Percentiles rank a stretch among this genome's conserved stretches.
Evolutionary conservation across 2,113 vertebrate genomes (phyloP).

Genomic region (Neodon shergylaensis): DNA sequence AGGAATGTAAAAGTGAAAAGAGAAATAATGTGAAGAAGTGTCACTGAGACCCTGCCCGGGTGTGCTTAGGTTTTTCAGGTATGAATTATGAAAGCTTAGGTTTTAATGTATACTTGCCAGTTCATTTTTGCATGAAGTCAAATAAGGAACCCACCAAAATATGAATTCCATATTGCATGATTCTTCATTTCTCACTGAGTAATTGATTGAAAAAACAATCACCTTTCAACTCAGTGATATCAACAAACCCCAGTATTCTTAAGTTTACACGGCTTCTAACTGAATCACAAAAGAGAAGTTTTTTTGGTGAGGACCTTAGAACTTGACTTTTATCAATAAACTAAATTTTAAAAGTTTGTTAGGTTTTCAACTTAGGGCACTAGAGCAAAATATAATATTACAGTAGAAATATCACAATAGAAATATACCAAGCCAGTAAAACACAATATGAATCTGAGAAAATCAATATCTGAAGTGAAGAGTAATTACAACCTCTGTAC

Average conservation of each 20-base stretch:
- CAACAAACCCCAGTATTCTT: background rate
- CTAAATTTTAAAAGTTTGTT: background rate
- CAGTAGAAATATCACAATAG: background rate
- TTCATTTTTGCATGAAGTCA: background rate
- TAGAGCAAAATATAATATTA: background rate
- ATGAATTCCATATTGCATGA: background rate
- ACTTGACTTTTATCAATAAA: background rate
- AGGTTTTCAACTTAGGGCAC: background rate
- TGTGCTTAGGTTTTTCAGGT: background rate
- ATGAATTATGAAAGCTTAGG: background rate
- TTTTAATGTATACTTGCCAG: background rate
- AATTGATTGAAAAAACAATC: background rate
- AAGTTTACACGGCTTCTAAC: background rate
- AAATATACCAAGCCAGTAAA: background rate
- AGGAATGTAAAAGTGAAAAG: background rate
- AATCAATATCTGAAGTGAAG: background rate
- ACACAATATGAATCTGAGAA: background rate
- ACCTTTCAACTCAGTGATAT: background rate
- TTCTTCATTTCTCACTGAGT: background rate
- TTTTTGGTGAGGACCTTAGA: background rate
- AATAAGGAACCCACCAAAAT: background rate
- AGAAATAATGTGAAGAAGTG: background rate
- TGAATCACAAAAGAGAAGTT: background rate
- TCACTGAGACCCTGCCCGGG: background rate
- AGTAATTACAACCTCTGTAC: background rate